These are phyloP conservation scores for Samia ricini DNA, from an alignment of 1,140 invertebrate genomes.

Conservation along the genomic window DNA sequence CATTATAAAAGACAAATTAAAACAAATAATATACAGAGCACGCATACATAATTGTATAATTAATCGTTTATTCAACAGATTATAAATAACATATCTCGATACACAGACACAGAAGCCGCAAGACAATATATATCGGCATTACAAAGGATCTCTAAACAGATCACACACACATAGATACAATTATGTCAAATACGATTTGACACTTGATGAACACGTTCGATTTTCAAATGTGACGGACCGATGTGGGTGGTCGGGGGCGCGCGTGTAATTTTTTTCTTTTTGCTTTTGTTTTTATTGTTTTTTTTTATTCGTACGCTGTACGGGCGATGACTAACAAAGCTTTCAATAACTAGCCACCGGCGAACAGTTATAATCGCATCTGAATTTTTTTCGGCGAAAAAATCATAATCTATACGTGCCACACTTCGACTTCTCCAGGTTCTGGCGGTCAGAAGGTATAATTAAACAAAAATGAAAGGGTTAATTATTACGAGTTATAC, in stretches of 20 bases:
- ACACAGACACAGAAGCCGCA: constrained; percentile 47
- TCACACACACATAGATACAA: constrained; percentile 37
- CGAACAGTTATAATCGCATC: constrained; percentile 55
- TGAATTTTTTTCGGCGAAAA: constrained; percentile 36
- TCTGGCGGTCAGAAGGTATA: too few species aligned
- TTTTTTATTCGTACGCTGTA: constrained; percentile 53
- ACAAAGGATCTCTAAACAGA: constrained; percentile 28
- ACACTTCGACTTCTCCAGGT: too few species aligned
- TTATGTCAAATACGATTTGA: constrained; percentile 74
- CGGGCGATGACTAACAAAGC: constrained; percentile 65
- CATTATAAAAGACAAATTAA: too few species aligned
- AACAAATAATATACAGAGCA: too few species aligned
- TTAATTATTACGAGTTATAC: too few species aligned
- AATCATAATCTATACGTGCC: not conserved
- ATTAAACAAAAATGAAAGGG: too few species aligned
- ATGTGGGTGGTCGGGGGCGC: constrained; percentile 66
- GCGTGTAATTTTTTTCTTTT: constrained; percentile 28
- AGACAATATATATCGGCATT: constrained; percentile 1
- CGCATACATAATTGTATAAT: not conserved
- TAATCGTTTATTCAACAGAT: not conserved
- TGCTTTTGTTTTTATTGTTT: constrained; percentile 31
- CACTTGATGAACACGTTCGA: constrained; percentile 73
- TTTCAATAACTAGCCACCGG: constrained; percentile 65
- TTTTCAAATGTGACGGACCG: constrained; percentile 58
- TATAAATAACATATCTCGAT: not conserved